A percentile compares a stretch with the other conserved stretches of the same genome.
phyloP scores from a whole-genome alignment of 1,140 invertebrate species.

The Dinoponera quadriceps region DNA sequence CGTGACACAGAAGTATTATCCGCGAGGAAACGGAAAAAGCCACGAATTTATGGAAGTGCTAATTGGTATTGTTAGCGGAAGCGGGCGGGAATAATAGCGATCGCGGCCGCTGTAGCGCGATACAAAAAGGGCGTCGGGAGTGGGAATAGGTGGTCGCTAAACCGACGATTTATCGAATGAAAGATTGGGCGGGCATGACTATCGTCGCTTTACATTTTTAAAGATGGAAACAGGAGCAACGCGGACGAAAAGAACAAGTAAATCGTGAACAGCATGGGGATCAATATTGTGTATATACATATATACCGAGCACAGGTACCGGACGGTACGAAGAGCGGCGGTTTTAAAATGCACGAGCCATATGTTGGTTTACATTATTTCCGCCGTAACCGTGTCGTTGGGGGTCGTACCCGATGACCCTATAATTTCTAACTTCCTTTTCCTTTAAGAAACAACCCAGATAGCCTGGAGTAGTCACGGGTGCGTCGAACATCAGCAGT shows the following conservation, averaged over 20 bases:
- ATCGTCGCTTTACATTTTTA: constrained; percentile 40
- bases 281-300: constrained; percentile 46
- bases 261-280: constrained; percentile 40
- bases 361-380: constrained; percentile 40
- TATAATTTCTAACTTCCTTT: neutral
- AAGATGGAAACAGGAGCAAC: constrained; percentile 28
- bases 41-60: constrained; percentile 56
- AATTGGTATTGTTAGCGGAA: constrained; percentile 55
- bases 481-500: neutral
- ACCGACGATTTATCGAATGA: constrained; percentile 51
- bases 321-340: constrained; percentile 44
- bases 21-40: constrained; percentile 52
- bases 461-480: neutral
- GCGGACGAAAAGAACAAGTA: constrained; percentile 41
- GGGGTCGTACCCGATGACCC: neutral
- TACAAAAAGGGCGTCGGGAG: constrained; percentile 10
- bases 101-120: constrained; percentile 34
- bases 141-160: constrained; percentile 6
- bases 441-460: too few species aligned
- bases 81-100: constrained; percentile 44
- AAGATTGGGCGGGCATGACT: constrained; percentile 27
- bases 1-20: constrained; percentile 60
- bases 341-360: constrained; percentile 39
- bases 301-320: constrained; percentile 29
- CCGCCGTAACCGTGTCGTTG: neutral